Percentiles rank a stretch among this genome's conserved stretches.
phyloP scores from a whole-genome alignment of 2,888 invertebrate genomes.

The Melitaea athalia region DNA sequence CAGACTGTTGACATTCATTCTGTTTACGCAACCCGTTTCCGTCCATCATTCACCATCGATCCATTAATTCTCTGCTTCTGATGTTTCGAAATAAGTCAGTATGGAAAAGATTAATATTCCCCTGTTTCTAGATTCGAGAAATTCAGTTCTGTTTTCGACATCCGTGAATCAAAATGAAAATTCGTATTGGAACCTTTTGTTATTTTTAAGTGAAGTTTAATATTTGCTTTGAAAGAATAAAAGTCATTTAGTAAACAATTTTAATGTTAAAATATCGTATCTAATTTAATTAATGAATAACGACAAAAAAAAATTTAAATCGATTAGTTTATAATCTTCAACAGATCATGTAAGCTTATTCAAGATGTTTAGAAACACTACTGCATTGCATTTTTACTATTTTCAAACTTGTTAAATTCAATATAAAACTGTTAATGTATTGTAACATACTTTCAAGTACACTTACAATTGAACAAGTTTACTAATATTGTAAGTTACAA shows the following conservation, averaged over 20 bases:
- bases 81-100: slow-evolving; percentile 19
- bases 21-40: slow-evolving; percentile 20
- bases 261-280: no score
- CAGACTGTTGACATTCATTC: slow-evolving; percentile 10
- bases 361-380: no score
- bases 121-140: slow-evolving; percentile 2
- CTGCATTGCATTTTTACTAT: no score
- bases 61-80: slow-evolving; percentile 23
- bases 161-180: slow-evolving; percentile 9
- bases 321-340: no score
- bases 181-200: slow-evolving; percentile 7
- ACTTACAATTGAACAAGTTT: no score
- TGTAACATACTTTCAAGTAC: no score
- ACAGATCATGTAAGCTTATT: no score
- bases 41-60: slow-evolving; percentile 23
- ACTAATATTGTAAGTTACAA: no score
- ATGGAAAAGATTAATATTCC: slow-evolving; percentile 17
- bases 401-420: no score
- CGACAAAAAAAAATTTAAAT: no score
- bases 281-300: no score
- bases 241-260: neutral
- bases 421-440: no score
- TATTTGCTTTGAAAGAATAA: neutral
- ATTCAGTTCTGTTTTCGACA: slow-evolving; percentile 11
- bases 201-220: neutral